Conservation (phyloP, 2,797 vertebrate species). For the Pangasius krempfi region DNA sequence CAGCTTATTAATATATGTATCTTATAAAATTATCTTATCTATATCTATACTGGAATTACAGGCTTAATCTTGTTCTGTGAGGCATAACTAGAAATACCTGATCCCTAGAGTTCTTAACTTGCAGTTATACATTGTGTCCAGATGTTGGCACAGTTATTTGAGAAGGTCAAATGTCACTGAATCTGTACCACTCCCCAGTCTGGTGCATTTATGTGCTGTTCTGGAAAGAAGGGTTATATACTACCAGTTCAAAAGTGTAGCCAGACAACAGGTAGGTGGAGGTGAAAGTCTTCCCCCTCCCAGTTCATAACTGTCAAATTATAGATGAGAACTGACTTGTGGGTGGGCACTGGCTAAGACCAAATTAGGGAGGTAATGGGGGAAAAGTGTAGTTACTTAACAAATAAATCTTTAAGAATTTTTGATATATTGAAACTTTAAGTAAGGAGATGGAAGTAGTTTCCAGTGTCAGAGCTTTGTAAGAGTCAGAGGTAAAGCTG, state of each 20-base stretch:
- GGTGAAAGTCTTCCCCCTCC: too few species aligned
- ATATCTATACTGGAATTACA: neutral
- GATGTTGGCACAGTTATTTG: neutral
- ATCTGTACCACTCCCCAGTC: neutral
- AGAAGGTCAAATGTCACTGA: neutral
- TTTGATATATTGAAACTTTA: too few species aligned
- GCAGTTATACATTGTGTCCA: too few species aligned
- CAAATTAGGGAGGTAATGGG: neutral
- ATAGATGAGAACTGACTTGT: too few species aligned
- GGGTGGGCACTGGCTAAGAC: neutral
- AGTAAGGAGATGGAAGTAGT: too few species aligned
- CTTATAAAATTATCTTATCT: neutral
- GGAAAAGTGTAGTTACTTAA: neutral
- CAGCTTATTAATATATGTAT: neutral
- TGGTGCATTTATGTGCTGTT: neutral
- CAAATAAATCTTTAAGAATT: neutral
- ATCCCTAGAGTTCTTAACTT: too few species aligned
- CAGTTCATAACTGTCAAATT: too few species aligned
- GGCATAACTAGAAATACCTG: too few species aligned
- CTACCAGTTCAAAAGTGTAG: neutral
- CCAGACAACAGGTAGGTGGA: too few species aligned
- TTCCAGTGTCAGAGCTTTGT: too few species aligned
- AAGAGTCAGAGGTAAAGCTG: too few species aligned
- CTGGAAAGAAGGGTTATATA: neutral
- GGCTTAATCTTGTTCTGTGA: neutral